Percentiles rank a stretch among this genome's conserved stretches.
These are phyloP conservation scores for Griposia aprilina DNA, from an alignment of 2,888 invertebrate genomes.

Conservation along the genomic window DNA sequence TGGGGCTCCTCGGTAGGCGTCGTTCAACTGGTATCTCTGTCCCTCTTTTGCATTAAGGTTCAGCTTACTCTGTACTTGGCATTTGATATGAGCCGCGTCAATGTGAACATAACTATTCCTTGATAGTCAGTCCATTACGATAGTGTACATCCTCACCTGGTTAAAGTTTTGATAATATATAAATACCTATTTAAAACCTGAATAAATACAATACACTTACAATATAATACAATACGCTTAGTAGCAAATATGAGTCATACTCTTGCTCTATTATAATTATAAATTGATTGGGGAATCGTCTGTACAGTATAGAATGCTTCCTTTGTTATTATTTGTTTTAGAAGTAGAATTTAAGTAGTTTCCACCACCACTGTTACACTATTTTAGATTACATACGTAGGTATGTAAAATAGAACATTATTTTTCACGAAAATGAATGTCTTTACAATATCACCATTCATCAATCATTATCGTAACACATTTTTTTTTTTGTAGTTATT, in stretches of 20 bases:
- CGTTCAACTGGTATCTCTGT: conserved; percentile 87
- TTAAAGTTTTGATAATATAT: conserved; percentile 73
- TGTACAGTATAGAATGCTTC: conserved; percentile 70
- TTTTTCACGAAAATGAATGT: conserved; percentile 49
- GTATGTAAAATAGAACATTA: conserved; percentile 49
- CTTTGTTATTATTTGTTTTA: conserved; percentile 70
- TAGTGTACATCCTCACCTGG: conserved; percentile 76
- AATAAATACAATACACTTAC: conserved; percentile 71
- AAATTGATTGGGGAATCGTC: conserved; percentile 69
- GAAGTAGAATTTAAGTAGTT: conserved; percentile 62
- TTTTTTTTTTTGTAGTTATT: conserved; percentile 66
- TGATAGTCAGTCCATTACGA: conserved; percentile 80
- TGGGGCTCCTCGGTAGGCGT: conserved; percentile 90
- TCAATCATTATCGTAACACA: conserved; percentile 66
- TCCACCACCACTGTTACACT: conserved; percentile 66
- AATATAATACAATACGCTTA: conserved; percentile 57
- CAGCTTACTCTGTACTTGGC: conserved; percentile 86
- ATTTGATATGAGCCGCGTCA: conserved; percentile 85
- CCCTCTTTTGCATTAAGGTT: conserved; percentile 88
- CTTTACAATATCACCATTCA: conserved; percentile 60
- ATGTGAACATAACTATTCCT: conserved; percentile 83
- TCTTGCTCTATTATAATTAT: conserved; percentile 70
- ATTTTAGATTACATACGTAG: conserved; percentile 56
- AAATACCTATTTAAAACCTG: conserved; percentile 70
- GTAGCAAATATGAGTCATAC: conserved; percentile 77